Base-by-base conservation (phyloP, 2,888 invertebrate genomes). In the Acronicta aceris region DNA sequence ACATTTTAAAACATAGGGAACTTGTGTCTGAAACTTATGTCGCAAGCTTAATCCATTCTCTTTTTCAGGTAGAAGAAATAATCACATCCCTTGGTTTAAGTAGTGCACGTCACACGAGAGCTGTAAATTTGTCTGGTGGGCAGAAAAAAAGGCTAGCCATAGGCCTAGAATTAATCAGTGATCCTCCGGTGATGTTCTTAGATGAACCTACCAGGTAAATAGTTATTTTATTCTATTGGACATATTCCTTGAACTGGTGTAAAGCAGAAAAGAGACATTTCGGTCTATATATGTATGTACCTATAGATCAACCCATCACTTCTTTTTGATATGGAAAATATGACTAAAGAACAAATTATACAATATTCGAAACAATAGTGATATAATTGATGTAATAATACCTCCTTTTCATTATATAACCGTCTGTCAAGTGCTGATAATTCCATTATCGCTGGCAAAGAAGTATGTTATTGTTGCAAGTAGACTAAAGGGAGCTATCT, bases 181-280 rank as follows among this genome's bases (percentile, higher is more conserved):
- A 99, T 89, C 99, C 99, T 2, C 97, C 98, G 0, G 96, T 99
- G 50, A 97, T 99, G 96, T 98, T 99, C 87, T 96, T 99, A 74
- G 99, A 99, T 87, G 99, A 99, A 92, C 99, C 99, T 25, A 99
- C 98, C 36, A 98, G 98, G 98, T 98, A 94, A 79, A 58, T 59
- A n/a, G 7, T 25, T 43, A 48, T 42, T 17, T 25, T 7, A 51
- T 21, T n/a, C 21, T 51, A 41, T 36, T n/a, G 5, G 4, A 5
- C 13, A 1, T 33, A 33, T 33, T 33, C 1, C 1, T n/a, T n/a
- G n/a, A n/a, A n/a, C n/a, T 21, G 4, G 21, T 4, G 21, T 2
- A 4, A 21, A 3, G 4, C 27, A 7, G n/a, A 40, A 42, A 17
- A 49, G 10, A 45, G 16, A 46, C 45, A 56, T 65, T 65, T 71